These are phyloP conservation scores for Rotaria macrura DNA, from an alignment of 2,888 invertebrate species.

Conservation along the genomic window DNA sequence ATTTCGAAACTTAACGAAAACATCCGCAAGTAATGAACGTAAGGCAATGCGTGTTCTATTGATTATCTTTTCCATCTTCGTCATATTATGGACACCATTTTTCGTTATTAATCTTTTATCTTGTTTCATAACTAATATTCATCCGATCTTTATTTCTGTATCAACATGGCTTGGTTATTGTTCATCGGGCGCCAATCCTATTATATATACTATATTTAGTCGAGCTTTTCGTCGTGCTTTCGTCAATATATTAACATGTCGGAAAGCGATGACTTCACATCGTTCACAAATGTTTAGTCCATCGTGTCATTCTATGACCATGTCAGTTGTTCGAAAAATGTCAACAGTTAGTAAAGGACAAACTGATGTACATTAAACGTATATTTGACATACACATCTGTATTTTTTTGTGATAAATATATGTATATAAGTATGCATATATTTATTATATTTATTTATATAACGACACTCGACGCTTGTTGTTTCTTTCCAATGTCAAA, in stretches of 20 bases:
- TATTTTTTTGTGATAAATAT: background rate
- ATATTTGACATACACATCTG: background rate
- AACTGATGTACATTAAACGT: background rate
- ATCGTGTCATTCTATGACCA: background rate
- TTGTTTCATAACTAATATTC: slow-evolving; percentile 40
- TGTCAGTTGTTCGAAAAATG: background rate
- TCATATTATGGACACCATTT: slow-evolving; percentile 48
- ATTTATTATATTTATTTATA: background rate
- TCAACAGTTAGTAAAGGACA: background rate
- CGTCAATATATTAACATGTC: slow-evolving; percentile 36
- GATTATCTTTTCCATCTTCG: slow-evolving; percentile 48
- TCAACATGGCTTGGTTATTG: slow-evolving; percentile 49
- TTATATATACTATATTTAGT: slow-evolving; percentile 50
- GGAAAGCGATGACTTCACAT: background rate
- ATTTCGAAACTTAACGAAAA: slow-evolving; percentile 11
- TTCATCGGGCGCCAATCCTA: slow-evolving; percentile 47
- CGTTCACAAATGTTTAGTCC: slow-evolving; percentile 6
- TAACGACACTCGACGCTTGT: background rate
- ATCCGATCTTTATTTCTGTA: slow-evolving; percentile 41
- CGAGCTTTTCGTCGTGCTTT: slow-evolving; percentile 46
- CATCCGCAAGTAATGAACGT: slow-evolving; percentile 40
- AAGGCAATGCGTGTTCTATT: slow-evolving; percentile 49
- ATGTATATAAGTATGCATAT: background rate
- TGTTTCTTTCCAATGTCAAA: background rate
- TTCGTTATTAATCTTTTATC: slow-evolving; percentile 45